These are phyloP conservation scores for Megaceryle torquata DNA, from an alignment of 2,113 vertebrate genomes.

Conservation along the genomic window DNA sequence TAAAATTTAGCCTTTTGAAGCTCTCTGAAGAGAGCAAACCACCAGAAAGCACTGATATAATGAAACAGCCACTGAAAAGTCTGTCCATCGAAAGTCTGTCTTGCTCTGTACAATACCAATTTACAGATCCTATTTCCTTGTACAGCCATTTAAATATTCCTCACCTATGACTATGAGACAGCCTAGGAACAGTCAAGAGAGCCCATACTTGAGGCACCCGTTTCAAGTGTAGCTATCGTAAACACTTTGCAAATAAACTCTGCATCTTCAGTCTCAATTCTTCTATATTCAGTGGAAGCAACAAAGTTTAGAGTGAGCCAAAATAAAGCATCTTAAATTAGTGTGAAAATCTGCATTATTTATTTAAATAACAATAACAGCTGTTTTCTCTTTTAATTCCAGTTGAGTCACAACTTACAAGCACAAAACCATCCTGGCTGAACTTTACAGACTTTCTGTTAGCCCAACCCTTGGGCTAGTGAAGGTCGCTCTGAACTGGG, in stretches of 20 bases:
- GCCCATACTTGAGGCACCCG: accelerated
- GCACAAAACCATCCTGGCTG: not conserved
- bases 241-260: not conserved
- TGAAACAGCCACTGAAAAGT: not conserved
- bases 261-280: not conserved
- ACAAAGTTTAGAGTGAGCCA: not conserved
- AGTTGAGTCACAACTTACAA: not conserved
- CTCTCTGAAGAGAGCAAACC: not conserved
- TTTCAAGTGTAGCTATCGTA: not conserved
- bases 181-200: not conserved
- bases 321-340: not conserved
- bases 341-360: not conserved
- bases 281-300: not conserved
- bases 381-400: not conserved
- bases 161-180: not conserved
- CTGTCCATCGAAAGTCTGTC: not conserved
- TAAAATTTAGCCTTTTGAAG: constrained; percentile 36
- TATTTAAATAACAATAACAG: not conserved
- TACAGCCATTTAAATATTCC: not conserved
- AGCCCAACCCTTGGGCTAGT: not conserved
- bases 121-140: constrained; percentile 14
- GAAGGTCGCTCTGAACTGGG: not conserved
- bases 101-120: not conserved
- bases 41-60: not conserved
- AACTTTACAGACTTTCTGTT: not conserved